Base-by-base conservation (phyloP, 2,113 vertebrate species). In the Sula dactylatra region DNA sequence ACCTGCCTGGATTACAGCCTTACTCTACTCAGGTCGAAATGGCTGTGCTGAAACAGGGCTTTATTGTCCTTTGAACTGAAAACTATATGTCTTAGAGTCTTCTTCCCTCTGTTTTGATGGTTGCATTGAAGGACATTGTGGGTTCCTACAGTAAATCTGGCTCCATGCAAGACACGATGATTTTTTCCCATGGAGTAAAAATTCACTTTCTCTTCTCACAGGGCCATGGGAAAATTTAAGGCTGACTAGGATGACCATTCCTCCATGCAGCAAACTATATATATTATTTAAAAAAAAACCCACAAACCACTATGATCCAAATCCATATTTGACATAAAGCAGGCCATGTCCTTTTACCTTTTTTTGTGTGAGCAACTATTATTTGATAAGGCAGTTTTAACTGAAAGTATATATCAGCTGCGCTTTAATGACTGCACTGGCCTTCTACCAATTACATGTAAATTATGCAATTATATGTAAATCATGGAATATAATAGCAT, bases 1-100 rank as follows among this genome's bases (percentile, higher is more conserved):
- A 97, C 88, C 90, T 96, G 95, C 76, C 92, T 92, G 95, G 88
- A 95, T 91, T 95, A 93, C 79, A 93, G 90, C 72, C 47, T 83
- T 88, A 94, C 45, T 91, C 72, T 86, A 88, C 82, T 70, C 67
- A 93, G 76, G 88, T 96, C 4, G 8, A 93, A 95, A 93, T 83
- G 79, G 47, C 52, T 66, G 64, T 91, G 84, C 82, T 88, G 71
- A 82, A 96, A 92, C 82, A 97, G 82, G 88, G 64, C 67, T 86
- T 95, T 86, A 74, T 86, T 95, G 88, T 92, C 74, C 55, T 92
- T 93, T 88, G 62, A 77, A 88, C 49, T 83, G 49, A 76, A 87
- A 58, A 47, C 38, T 87, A 3, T 70, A 87, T 59, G 65, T 82
- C 78, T 86, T 49, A 83, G 36, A 93, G 34, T 83, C 70, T 61